Percentiles rank a stretch among this genome's conserved stretches.
These are phyloP conservation scores for Brachyistius frenatus DNA, from an alignment of 2,113 vertebrate genomes.

Conservation along the genomic window DNA sequence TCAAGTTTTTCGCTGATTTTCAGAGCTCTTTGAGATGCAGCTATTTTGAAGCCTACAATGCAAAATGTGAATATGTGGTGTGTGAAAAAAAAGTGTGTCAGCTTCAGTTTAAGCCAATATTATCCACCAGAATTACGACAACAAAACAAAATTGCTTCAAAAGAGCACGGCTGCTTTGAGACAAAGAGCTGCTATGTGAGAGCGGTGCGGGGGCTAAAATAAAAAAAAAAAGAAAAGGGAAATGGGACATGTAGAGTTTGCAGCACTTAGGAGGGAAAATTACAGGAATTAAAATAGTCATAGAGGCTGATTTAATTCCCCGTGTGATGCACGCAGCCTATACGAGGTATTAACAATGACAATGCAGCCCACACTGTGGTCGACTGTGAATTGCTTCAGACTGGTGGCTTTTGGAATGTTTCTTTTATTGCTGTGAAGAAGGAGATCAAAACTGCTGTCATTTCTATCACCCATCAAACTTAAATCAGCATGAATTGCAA, in stretches of 20 bases:
- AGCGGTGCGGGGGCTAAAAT: background rate
- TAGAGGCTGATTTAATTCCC: slow-evolving; percentile 4
- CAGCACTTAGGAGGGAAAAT: slow-evolving; percentile 4
- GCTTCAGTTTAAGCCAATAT: background rate
- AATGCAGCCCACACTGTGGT: background rate
- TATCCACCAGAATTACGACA: background rate
- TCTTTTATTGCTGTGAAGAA: no score
- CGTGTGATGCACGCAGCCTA: no score
- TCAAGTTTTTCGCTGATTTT: background rate
- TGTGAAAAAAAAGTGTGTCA: background rate
- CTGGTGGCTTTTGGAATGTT: no score
- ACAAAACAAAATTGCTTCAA: slow-evolving; percentile 3
- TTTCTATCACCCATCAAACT: no score
- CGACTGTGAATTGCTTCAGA: background rate
- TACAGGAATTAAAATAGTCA: slow-evolving; percentile 20
- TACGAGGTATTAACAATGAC: background rate
- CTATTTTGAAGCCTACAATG: background rate
- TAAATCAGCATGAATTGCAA: no score
- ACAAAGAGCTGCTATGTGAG: slow-evolving; percentile 5
- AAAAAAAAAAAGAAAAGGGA: slow-evolving; percentile 10
- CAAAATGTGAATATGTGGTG: background rate
- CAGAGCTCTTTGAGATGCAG: background rate
- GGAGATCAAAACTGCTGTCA: no score
- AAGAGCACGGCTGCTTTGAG: background rate
- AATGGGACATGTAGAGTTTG: background rate